Percentiles rank a stretch among this genome's conserved stretches.
These are phyloP conservation scores for Narcine bancroftii DNA, from an alignment of 2,113 vertebrate species.

Conservation along the genomic window DNA sequence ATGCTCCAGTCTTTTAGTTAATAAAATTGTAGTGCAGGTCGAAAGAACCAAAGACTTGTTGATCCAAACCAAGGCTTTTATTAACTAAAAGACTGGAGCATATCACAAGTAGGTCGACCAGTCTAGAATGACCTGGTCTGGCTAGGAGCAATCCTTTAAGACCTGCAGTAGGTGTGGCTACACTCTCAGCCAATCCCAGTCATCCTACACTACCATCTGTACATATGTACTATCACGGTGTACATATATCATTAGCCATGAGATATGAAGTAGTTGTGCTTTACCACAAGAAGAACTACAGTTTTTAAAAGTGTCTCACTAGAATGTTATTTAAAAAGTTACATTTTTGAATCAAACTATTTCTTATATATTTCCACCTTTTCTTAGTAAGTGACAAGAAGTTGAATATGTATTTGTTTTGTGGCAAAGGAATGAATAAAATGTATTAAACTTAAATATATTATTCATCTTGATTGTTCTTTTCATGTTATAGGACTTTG, in stretches of 20 bases:
- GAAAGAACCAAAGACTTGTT: no score
- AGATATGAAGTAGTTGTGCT: slow-evolving; percentile 8
- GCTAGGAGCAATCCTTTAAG: no score
- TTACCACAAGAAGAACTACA: neutral
- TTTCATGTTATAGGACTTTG: slow-evolving; percentile 4
- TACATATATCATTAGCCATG: neutral
- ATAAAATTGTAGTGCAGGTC: no score
- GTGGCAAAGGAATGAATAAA: neutral
- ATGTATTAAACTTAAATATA: neutral
- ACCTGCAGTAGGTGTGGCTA: no score
- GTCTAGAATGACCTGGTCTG: no score
- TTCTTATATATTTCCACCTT: neutral
- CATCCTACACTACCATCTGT: no score
- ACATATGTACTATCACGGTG: no score
- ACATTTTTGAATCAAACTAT: neutral
- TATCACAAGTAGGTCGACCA: no score
- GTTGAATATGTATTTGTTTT: slow-evolving; percentile 13
- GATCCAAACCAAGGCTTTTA: no score
- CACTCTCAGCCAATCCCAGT: no score
- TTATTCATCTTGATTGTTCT: slow-evolving; percentile 16
- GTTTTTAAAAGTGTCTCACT: slow-evolving; percentile 3
- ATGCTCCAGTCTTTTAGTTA: no score
- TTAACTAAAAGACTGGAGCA: no score
- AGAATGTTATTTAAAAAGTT: slow-evolving; percentile 1
- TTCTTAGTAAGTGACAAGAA: neutral